phyloP scores from a whole-genome alignment of 2,797 vertebrate genomes.

The Tenualosa thibaudeaui region DNA sequence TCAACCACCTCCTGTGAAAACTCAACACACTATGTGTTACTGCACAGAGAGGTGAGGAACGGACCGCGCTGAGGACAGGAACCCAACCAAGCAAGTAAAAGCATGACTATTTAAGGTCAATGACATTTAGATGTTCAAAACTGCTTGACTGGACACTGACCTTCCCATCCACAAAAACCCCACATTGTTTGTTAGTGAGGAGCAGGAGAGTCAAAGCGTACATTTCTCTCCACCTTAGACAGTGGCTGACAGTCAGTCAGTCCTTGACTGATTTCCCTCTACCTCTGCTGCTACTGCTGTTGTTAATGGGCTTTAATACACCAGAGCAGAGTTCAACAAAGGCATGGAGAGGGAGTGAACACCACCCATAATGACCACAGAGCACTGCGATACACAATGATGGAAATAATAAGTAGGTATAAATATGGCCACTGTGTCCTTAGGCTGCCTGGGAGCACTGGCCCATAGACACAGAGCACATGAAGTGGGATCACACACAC shows the following conservation, averaged over 20 bases:
- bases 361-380: constrained; percentile 43
- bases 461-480: neutral
- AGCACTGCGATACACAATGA: constrained; percentile 28
- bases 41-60: neutral
- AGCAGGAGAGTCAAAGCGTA: constrained; percentile 8
- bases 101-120: neutral
- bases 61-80: neutral
- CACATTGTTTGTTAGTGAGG: constrained; percentile 26
- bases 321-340: constrained; percentile 44
- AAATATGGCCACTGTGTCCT: neutral
- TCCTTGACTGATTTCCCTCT: constrained; percentile 28
- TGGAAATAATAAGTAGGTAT: constrained; percentile 25
- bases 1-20: neutral
- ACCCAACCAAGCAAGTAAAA: constrained; percentile 1
- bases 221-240: constrained; percentile 15
- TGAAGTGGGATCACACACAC: neutral
- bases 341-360: constrained; percentile 39
- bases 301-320: constrained; percentile 40
- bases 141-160: constrained; percentile 8
- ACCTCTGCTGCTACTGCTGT: constrained; percentile 37
- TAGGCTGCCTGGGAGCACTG: neutral
- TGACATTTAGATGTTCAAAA: constrained; percentile 16
- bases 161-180: neutral
- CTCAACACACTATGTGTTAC: neutral
- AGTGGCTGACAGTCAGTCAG: constrained; percentile 31